phyloP scores from a whole-genome alignment of 2,113 vertebrate genomes.

The Strix aluco region DNA sequence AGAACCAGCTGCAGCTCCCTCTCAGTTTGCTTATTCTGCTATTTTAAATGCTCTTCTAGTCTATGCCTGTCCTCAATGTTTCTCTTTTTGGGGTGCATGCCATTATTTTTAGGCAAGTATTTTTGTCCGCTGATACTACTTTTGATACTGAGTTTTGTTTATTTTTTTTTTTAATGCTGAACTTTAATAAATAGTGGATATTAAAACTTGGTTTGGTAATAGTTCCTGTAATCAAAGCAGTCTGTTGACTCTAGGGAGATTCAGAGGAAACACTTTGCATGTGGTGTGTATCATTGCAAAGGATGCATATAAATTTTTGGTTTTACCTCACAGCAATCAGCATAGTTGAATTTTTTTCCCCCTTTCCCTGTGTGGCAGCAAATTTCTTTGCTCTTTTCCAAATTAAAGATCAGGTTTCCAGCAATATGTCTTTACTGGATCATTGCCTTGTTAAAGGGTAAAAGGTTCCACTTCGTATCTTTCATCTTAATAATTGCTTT shows the following conservation, averaged over 20 bases:
- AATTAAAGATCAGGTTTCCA: slow-evolving; percentile 24
- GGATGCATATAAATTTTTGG: neutral
- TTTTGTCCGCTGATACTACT: neutral
- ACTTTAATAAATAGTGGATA: neutral
- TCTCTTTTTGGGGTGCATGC: neutral
- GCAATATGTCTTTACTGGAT: neutral
- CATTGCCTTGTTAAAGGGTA: neutral
- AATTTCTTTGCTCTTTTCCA: slow-evolving; percentile 6
- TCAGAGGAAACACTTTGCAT: neutral
- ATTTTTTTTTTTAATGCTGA: neutral
- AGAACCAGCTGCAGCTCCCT: slow-evolving; percentile 58
- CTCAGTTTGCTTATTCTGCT: slow-evolving; percentile 43
- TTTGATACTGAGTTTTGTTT: neutral
- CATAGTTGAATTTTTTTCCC: neutral
- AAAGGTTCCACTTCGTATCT: neutral
- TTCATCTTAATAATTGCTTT: slow-evolving; percentile 44
- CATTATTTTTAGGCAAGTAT: neutral
- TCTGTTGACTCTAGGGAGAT: neutral
- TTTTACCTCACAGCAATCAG: neutral
- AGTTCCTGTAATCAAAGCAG: neutral
- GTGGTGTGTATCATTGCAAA: neutral
- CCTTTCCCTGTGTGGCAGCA: neutral
- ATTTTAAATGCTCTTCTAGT: slow-evolving; percentile 1
- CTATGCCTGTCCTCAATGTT: neutral
- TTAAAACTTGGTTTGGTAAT: neutral